Evolutionary conservation across 2,888 invertebrate genomes (phyloP), one percentile per base, ranked within the genome.

Genomic region (Craniophora ligustri): DNA sequence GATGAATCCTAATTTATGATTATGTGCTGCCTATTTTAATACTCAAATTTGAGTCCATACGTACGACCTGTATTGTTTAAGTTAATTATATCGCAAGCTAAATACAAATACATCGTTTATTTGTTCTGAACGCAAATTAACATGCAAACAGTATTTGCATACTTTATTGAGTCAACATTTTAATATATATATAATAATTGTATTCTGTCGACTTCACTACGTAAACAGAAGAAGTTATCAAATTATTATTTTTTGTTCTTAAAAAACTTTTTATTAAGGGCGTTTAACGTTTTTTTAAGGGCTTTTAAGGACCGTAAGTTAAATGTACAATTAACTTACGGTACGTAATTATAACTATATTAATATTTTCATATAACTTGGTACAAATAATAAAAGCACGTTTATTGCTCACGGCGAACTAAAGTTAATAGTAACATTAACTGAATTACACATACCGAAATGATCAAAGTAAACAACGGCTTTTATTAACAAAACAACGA

Each of bases 401-500:
- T 10, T 45, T 28, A 47, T 3, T 5, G 5, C 7, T 13, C n/a
- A 7, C 2, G 26, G 3, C n/a, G 4, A 6, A 3, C 5, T n/a
- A n/a, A 3, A 26, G 18, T 13, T 13, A 26, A 28, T 4, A 39
- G 38, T 39, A 18, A 10, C 48, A 59, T 28, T 1, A 10, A 39
- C 7, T 39, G 60, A 26, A 23, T 34, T 32, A 28, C 28, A 11
- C 5, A 28, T 8, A 0, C 16, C 13, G n/a, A n/a, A n/a, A 7
- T 26, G 38, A 28, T 30, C 15, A 26, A 8, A 40, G 11, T 7
- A 35, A 36, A 36, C 7, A 32, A 26, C 7, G n/a, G 2, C 1
- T 26, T 18, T 31, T 14, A 21, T 58, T 28, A 8, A 26, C 26
- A 8, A 59, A 38, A 21, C 16, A 42, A 42, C 18, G 38, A 42